phyloP scores from a whole-genome alignment of 1,140 invertebrate species.

The Epicauta chinensis region DNA sequence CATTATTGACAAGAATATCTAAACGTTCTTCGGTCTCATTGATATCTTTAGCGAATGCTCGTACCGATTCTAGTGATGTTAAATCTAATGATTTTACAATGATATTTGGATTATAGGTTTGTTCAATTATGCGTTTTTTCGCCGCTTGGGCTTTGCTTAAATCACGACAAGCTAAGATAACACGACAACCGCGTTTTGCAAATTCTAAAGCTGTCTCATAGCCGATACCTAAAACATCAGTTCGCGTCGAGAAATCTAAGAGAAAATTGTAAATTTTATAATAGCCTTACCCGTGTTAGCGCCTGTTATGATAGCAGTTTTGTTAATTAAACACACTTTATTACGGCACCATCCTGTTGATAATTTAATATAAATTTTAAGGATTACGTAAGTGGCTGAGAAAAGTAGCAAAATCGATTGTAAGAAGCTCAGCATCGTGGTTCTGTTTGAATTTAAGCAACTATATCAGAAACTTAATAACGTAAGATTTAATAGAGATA shows the following conservation, averaged over 20 bases:
- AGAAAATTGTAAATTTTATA: not conserved
- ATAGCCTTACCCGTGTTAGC: constrained; percentile 24
- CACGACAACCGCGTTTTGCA: constrained; percentile 55
- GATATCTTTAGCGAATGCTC: constrained; percentile 55
- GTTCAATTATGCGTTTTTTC: constrained; percentile 48
- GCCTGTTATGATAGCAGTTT: constrained; percentile 28
- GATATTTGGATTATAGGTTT: constrained; percentile 49
- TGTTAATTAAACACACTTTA: constrained; percentile 22
- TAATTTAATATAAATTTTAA: constrained; percentile 21
- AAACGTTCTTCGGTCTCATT: constrained; percentile 56
- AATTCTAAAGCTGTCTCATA: constrained; percentile 63
- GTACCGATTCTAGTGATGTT: constrained; percentile 53
- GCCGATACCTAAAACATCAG: constrained; percentile 55
- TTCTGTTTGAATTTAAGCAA: too few species aligned
- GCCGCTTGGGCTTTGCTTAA: constrained; percentile 61
- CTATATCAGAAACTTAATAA: too few species aligned
- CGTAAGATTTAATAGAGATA: too few species aligned
- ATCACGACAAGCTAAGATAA: constrained; percentile 65
- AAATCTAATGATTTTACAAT: constrained; percentile 56
- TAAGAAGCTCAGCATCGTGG: too few species aligned
- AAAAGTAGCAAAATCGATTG: too few species aligned
- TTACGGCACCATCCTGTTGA: constrained; percentile 19
- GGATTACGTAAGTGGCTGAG: too few species aligned
- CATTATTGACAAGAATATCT: constrained; percentile 80
- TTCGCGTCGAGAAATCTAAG: too few species aligned